Evolutionary conservation across 2,797 vertebrate species (phyloP).

Genomic region (Eidolon dupreanum): DNA sequence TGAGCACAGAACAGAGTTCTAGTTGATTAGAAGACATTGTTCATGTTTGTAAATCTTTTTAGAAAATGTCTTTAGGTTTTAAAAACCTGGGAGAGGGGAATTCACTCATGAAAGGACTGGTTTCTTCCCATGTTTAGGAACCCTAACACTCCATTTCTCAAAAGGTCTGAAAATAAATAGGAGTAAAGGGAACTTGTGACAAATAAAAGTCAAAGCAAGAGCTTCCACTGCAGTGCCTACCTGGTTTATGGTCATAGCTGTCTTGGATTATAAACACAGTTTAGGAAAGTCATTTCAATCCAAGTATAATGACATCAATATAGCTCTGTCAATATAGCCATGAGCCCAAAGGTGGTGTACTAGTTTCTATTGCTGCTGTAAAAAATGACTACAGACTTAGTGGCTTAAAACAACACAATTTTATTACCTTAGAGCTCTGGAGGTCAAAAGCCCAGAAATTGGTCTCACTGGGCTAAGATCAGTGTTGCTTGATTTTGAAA

Average conservation of each 20-base stretch:
- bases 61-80: conserved; percentile 12
- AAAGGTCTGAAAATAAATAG: not conserved
- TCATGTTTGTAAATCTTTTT: not conserved
- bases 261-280: not conserved
- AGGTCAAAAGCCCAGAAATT: not conserved
- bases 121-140: not conserved
- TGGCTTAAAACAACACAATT: not conserved
- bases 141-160: not conserved
- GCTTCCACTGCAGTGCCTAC: not conserved
- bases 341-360: not conserved
- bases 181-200: not conserved
- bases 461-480: not conserved
- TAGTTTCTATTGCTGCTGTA: conserved; percentile 23
- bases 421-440: not conserved
- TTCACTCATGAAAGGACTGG: not conserved
- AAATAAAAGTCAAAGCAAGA: not conserved
- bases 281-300: not conserved
- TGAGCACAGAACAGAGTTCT: not conserved
- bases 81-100: not conserved
- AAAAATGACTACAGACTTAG: not conserved
- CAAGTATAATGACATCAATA: not conserved
- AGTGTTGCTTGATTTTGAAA: conserved; percentile 38
- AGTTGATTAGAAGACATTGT: not conserved
- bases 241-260: not conserved
- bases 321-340: not conserved